phyloP scores from a whole-genome alignment of 2,797 vertebrate genomes.

The Miichthys miiuy region DNA sequence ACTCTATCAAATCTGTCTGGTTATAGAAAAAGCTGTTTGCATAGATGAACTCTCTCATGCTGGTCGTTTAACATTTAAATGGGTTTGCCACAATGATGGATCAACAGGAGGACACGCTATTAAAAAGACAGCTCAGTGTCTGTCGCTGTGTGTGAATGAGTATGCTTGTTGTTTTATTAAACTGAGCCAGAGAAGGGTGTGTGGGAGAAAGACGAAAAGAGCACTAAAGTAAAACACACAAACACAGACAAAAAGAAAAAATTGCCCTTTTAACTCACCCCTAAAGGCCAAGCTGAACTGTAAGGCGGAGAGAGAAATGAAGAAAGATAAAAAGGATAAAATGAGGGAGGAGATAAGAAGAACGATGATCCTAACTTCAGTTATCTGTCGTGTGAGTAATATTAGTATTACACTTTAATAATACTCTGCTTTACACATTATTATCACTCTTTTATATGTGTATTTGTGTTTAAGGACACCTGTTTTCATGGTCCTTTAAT shows the following conservation, averaged over 20 bases:
- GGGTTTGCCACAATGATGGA: constrained; percentile 66
- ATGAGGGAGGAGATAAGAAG: constrained; percentile 12
- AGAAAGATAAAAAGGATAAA: constrained; percentile 16
- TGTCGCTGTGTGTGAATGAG: constrained; percentile 18
- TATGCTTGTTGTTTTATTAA: constrained; percentile 48
- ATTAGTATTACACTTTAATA: constrained; percentile 2
- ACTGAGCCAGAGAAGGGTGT: constrained; percentile 30
- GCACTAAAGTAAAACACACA: constrained; percentile 36
- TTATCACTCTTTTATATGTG: not conserved
- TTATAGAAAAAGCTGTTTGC: constrained; percentile 49
- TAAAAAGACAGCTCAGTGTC: constrained; percentile 57
- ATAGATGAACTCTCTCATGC: constrained; percentile 54
- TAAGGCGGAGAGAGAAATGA: not conserved
- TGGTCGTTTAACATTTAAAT: constrained; percentile 73
- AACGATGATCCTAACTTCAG: constrained; percentile 25
- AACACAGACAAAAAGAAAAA: not conserved
- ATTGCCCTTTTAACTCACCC: constrained; percentile 18
- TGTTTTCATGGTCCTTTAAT: constrained; percentile 47
- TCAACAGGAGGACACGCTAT: constrained; percentile 58
- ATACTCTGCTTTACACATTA: not conserved
- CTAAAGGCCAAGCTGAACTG: constrained; percentile 32
- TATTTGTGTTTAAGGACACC: constrained; percentile 32
- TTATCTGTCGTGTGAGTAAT: constrained; percentile 17
- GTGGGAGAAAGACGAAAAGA: constrained; percentile 44
- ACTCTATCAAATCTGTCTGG: constrained; percentile 58